Conservation (phyloP, 2,113 vertebrate species). For the Malaclemys terrapin region DNA sequence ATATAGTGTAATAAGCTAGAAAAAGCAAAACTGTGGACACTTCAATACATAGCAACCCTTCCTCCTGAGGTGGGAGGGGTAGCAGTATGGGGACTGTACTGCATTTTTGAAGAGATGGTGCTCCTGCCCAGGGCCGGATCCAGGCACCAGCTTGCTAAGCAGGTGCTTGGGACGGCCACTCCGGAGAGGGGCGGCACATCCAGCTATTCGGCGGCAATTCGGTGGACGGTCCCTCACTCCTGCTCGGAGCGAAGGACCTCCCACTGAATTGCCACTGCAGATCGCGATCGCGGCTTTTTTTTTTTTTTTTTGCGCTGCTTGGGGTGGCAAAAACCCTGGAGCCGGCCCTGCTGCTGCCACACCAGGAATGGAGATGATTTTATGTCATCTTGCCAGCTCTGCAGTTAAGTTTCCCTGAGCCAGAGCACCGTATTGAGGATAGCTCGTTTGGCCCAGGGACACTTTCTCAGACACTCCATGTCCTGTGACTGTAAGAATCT, state of each 20-base stretch:
- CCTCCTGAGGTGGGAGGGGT: neutral
- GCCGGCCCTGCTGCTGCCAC: neutral
- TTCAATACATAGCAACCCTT: neutral
- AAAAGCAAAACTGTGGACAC: neutral
- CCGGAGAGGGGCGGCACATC: too few species aligned
- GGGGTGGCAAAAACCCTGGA: too few species aligned
- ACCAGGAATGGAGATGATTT: neutral
- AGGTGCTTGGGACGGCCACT: too few species aligned
- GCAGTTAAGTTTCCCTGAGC: neutral
- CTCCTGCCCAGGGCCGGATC: too few species aligned
- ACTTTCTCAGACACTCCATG: neutral
- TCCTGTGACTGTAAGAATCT: too few species aligned
- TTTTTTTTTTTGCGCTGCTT: too few species aligned
- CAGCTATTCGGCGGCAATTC: too few species aligned
- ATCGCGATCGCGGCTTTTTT: too few species aligned
- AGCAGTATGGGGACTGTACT: neutral
- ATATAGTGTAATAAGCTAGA: neutral
- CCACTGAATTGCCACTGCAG: too few species aligned
- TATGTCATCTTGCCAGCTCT: neutral
- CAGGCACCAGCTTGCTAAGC: too few species aligned
- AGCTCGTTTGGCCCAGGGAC: neutral
- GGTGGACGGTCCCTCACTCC: too few species aligned
- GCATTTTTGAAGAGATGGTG: neutral
- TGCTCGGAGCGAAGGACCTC: too few species aligned
- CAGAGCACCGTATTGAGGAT: neutral